Evolutionary conservation across 2,888 invertebrate species (phyloP).

Genomic region (Patella depressa): DNA sequence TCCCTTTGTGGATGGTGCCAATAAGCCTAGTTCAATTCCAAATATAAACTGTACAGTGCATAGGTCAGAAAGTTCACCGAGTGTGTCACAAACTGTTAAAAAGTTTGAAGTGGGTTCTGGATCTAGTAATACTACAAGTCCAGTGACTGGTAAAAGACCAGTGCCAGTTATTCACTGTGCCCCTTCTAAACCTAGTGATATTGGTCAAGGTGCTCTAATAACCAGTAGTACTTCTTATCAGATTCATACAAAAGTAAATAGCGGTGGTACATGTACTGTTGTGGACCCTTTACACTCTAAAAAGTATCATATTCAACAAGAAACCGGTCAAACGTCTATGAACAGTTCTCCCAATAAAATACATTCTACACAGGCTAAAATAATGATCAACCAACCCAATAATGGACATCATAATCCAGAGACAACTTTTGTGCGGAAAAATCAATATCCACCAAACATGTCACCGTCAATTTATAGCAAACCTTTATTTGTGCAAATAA

Average conservation of each 20-base stretch:
- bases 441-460: constrained; percentile 13
- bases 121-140: constrained; percentile 14
- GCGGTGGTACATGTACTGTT: constrained; percentile 20
- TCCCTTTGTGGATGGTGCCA: constrained; percentile 35
- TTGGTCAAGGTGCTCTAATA: not conserved
- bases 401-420: constrained; percentile 20
- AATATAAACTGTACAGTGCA: constrained; percentile 27
- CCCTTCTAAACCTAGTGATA: constrained; percentile 20
- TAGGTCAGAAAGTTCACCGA: constrained; percentile 19
- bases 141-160: constrained; percentile 16
- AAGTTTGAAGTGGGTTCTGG: not conserved
- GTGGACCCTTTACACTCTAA: not conserved
- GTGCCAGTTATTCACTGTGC: constrained; percentile 16
- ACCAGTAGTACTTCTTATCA: not conserved
- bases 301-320: not conserved
- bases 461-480: constrained; percentile 14
- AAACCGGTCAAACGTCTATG: not conserved
- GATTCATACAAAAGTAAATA: not conserved
- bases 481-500: constrained; percentile 32
- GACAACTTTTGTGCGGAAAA: not conserved
- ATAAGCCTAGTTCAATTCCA: constrained; percentile 24
- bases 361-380: not conserved
- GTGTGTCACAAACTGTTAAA: constrained; percentile 11
- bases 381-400: constrained; percentile 16
- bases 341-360: not conserved